A percentile compares a stretch with the other conserved stretches of the same genome.
These are phyloP conservation scores for Bombus superbus DNA, from an alignment of 1,140 invertebrate species.

Conservation along the genomic window DNA sequence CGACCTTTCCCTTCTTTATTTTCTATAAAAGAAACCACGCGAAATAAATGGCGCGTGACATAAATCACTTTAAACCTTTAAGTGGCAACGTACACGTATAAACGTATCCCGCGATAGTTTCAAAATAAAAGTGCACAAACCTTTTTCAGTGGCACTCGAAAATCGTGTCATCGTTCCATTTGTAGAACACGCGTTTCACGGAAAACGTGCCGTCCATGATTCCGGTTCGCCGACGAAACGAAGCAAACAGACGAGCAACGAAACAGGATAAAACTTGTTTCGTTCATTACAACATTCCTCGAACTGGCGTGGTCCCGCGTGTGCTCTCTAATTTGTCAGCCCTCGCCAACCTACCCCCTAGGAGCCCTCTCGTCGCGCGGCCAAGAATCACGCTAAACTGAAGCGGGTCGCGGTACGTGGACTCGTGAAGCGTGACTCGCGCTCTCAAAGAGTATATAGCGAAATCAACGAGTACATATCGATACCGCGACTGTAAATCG, in stretches of 20 bases:
- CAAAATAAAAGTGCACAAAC: neutral
- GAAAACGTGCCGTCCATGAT: constrained; percentile 31
- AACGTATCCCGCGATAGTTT: neutral
- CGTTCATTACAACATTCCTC: constrained; percentile 45
- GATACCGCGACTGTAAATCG: constrained; percentile 21
- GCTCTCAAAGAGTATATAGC: neutral
- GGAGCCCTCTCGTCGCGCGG: neutral
- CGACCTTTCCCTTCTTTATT: too few relatives aligned
- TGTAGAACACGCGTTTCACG: neutral
- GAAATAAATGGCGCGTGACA: too few relatives aligned
- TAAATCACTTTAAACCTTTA: too few relatives aligned
- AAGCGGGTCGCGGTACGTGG: constrained; percentile 21
- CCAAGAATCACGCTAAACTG: constrained; percentile 8
- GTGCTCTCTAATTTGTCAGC: constrained; percentile 46
- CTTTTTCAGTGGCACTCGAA: neutral
- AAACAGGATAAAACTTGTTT: constrained; percentile 49
- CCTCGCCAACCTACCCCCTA: neutral
- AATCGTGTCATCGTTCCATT: neutral
- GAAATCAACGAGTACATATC: constrained; percentile 35
- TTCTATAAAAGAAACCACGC: too few relatives aligned
- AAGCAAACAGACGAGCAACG: constrained; percentile 33
- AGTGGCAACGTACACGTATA: too few relatives aligned
- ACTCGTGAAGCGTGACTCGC: constrained; percentile 50
- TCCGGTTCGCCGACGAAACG: constrained; percentile 8
- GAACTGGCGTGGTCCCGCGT: neutral